Base-by-base conservation (phyloP, 2,797 vertebrate genomes). In the Parauchenoglanis ngamensis region DNA sequence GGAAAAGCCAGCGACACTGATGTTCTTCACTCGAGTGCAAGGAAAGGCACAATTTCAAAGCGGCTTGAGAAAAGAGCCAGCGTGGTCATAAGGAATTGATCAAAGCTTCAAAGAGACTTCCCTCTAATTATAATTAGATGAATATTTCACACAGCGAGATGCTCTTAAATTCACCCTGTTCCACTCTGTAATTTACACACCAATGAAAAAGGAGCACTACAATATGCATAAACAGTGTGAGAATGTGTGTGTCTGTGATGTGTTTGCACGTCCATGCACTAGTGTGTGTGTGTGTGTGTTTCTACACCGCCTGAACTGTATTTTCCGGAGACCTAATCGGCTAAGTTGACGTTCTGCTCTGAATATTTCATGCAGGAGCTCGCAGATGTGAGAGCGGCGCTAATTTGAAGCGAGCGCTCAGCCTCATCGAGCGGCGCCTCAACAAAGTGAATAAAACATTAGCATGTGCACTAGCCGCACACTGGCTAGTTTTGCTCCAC, bases 371-470 rank as follows among this genome's bases (percentile, higher is more conserved):
- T 94, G 88, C 92, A 92, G 94, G 94, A 93, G 92, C 93, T 93
- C 85, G 92, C 92, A 93, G 91, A 91, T 90, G 92, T 85, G 88
- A 87, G 91, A 91, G 93, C 93, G 91, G 91, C 87, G 89, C 92
- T 92, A 85, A 91, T 94, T 90, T 92, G 91, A 94, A 92, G 85
- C 87, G 84, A 91, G 91, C 88, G 89, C 88, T 90, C 78, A 84
- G 91, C 94, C 93, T 94, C 93, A 92, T 92, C 91, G 91, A 91
- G 90, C 92, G 68, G 85, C 73, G 91, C 85, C 92, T 89, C 90
- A 61, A 92, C 94, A 95, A 94, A 96, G 94, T 95, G 94, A 95
- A 96, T 95, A 94, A 95, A 95, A 95, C 94, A 95, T 96, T 92
- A 93, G 93, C 91, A 89, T 90, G 93, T 91, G 91, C 85, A 68